These are phyloP conservation scores for Thamnophis elegans DNA, from an alignment of 2,797 vertebrate genomes.

Conservation along the genomic window DNA sequence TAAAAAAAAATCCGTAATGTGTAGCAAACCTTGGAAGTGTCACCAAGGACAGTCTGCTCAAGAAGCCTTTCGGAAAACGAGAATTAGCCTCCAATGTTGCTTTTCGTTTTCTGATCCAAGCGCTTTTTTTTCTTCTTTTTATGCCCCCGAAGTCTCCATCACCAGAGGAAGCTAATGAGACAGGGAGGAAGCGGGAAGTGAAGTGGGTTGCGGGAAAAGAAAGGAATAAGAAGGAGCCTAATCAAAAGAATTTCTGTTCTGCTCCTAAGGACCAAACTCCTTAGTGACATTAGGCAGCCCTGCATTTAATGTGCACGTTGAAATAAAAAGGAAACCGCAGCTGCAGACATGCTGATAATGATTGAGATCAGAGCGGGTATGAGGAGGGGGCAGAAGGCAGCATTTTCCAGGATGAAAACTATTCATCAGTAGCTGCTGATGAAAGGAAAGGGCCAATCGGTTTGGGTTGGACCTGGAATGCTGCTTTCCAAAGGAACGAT, in stretches of 20 bases:
- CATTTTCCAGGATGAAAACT: not conserved
- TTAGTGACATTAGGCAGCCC: too few relatives aligned
- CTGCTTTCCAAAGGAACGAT: not conserved
- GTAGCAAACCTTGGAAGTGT: slow-evolving; percentile 39
- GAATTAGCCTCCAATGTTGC: slow-evolving; percentile 30
- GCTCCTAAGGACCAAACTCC: not conserved
- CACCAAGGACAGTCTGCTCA: slow-evolving; percentile 48
- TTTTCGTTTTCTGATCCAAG: slow-evolving; percentile 54
- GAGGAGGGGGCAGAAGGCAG: not conserved
- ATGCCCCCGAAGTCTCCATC: slow-evolving; percentile 37
- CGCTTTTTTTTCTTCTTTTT: slow-evolving; percentile 38
- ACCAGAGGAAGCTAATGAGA: slow-evolving; percentile 37
- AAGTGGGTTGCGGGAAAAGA: not conserved
- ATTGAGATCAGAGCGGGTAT: not conserved
- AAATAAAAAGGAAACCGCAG: not conserved
- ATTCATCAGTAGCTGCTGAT: not conserved
- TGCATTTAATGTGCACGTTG: not conserved
- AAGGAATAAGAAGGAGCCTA: not conserved
- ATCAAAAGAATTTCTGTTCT: not conserved
- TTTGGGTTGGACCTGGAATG: not conserved
- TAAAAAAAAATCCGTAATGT: slow-evolving; percentile 41
- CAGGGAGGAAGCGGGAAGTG: slow-evolving; percentile 58
- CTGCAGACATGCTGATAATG: not conserved
- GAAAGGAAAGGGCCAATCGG: not conserved
- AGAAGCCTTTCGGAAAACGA: slow-evolving; percentile 55